Base-by-base conservation (phyloP, 2,888 invertebrate species). In the Drosophila kuntzei region DNA sequence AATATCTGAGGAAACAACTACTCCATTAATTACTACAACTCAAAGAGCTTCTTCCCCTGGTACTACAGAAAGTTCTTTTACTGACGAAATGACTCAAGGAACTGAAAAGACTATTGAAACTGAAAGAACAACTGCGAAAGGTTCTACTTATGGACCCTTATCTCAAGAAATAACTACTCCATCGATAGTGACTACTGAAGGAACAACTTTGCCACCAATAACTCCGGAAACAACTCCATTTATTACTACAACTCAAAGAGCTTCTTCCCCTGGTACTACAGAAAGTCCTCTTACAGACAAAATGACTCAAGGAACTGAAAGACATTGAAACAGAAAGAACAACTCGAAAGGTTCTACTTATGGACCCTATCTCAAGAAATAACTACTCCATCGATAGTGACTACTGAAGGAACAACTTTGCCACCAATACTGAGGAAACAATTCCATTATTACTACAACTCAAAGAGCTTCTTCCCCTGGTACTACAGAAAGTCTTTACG, bases 211-310 rank as follows among this genome's bases (percentile, higher is more conserved):
- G 1, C 14, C 36, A n/a, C 18, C 37, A 18, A 5, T 11, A 2
- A 3, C 20, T 1, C 0, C 0, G 0, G 20, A 20, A 18, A 27
- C 37, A 1, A 46, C 34, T 1, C 3, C 50, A 11, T 3, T 9
- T 2, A 11, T 41, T 14, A 46, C 36, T n/a, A 49, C 61, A n/a
- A 53, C 36, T 1, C 46, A 44, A 12, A 41, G 41, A 32, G 18
- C 4, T 36, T 16, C 7, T 36, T 18, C 39, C 18, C 14, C 2
- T 36, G 14, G 36, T 16, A 39, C 11, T 20, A 20, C 39, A 22
- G 41, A 43, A 18, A 43, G 41, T 25, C 9, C 25, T 9, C 3
- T 14, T 9, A 25, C 43, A 3, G 16, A 37, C 7, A 9, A 5
- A 16, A 16, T 37, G 7, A 8, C 8, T 8, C 8, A 37, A 3